Percentiles rank a stretch among this genome's conserved stretches.
phyloP scores from a whole-genome alignment of 2,113 vertebrate genomes.

The Accipiter virgatus region DNA sequence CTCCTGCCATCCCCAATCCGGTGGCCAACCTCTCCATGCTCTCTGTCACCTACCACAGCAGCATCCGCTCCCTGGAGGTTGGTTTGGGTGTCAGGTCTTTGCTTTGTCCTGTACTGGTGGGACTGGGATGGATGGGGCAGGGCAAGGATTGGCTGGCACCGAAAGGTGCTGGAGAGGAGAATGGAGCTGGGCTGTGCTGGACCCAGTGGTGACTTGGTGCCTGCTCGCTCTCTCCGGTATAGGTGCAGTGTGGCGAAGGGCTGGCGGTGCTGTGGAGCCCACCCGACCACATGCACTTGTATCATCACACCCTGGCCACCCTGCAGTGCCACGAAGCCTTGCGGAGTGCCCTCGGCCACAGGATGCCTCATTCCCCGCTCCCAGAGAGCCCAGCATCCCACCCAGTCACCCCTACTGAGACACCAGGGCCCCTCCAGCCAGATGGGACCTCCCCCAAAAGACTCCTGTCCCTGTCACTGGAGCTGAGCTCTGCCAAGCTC shows the following conservation, averaged over 20 bases:
- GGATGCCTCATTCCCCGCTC: not conserved
- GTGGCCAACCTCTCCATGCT: conserved; percentile 80
- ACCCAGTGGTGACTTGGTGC: not conserved
- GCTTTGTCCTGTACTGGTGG: not conserved
- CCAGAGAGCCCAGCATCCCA: not conserved
- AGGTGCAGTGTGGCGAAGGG: conserved; percentile 87
- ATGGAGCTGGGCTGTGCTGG: not conserved
- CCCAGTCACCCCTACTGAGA: not conserved
- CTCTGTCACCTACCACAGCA: conserved; percentile 81
- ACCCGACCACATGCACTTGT: conserved; percentile 91
- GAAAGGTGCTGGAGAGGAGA: not conserved
- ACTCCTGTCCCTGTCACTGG: conserved; percentile 76
- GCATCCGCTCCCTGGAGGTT: conserved; percentile 88
- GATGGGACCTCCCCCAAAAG: conserved; percentile 47
- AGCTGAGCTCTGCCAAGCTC: conserved; percentile 80
- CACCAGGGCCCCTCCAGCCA: not conserved
- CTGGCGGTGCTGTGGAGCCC: conserved; percentile 87
- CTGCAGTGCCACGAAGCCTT: conserved; percentile 75
- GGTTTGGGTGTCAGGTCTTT: not conserved
- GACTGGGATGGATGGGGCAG: not conserved
- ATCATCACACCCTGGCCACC: conserved; percentile 86
- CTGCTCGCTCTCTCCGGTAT: not conserved
- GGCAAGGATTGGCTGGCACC: not conserved
- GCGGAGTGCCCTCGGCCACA: not conserved
- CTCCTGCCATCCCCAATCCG: conserved; percentile 77